Conservation (phyloP, 1,140 invertebrate genomes). For the Halictus rubicundus region DNA sequence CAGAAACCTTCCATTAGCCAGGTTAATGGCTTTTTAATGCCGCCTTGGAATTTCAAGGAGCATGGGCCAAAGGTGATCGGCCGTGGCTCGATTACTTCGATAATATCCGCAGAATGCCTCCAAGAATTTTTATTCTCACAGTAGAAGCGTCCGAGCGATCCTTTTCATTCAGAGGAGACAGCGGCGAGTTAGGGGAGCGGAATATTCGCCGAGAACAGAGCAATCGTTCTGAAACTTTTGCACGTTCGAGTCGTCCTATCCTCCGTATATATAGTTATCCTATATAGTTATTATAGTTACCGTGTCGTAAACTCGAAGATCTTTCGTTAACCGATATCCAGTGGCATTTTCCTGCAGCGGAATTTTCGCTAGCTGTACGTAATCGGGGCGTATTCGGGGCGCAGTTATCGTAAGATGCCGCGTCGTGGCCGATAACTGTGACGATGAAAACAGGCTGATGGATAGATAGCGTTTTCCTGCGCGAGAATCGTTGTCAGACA, state of each 20-base stretch:
- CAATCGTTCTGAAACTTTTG: neutral
- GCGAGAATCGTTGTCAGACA: no score
- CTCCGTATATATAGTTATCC: no score
- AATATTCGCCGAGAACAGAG: neutral
- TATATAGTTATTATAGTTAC: no score
- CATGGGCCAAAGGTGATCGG: constrained; percentile 21
- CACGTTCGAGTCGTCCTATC: neutral
- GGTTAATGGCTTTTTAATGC: constrained; percentile 69
- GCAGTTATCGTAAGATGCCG: no score
- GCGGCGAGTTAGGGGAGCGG: neutral
- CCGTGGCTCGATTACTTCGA: constrained; percentile 40
- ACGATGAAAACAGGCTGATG: no score
- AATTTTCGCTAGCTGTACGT: no score
- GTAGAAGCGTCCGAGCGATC: neutral
- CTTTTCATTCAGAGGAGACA: neutral
- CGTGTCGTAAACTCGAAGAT: no score
- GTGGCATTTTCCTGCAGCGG: no score
- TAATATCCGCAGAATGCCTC: constrained; percentile 28
- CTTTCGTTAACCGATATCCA: no score
- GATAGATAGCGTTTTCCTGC: no score
- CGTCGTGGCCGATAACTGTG: no score
- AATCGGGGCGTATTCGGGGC: no score
- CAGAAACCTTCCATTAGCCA: constrained; percentile 33
- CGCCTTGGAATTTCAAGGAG: constrained; percentile 37
- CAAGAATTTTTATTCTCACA: constrained; percentile 17